A percentile compares a stretch with the other conserved stretches of the same genome.
Conservation (phyloP, 2,797 vertebrate genomes). For the Argyrosomus regius region DNA sequence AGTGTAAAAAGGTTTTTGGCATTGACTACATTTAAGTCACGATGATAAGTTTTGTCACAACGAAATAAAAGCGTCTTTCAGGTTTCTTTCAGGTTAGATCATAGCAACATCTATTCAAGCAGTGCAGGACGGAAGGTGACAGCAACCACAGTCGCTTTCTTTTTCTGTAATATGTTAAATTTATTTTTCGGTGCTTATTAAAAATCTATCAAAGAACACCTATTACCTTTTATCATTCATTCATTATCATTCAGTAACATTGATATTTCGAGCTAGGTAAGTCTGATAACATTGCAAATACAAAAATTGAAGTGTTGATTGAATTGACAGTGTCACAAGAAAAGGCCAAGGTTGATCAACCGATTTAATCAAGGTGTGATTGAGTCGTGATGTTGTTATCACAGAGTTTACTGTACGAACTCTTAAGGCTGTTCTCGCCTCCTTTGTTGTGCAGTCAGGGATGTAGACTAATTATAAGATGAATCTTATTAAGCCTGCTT, state of each 20-base stretch:
- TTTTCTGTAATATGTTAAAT: not conserved
- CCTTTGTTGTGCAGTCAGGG: conserved; percentile 44
- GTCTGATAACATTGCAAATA: conserved; percentile 16
- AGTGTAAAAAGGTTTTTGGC: not conserved
- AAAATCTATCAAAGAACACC: not conserved
- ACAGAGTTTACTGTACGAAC: conserved; percentile 18
- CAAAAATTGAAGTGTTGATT: conserved; percentile 40
- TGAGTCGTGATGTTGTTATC: conserved; percentile 22
- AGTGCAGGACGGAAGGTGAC: not conserved
- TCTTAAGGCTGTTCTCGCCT: conserved; percentile 19
- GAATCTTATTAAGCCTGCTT: conserved; percentile 46
- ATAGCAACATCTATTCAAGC: no score
- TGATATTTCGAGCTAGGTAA: conserved; percentile 23
- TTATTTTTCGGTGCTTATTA: not conserved
- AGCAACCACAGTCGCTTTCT: not conserved
- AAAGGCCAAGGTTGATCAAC: conserved; percentile 60
- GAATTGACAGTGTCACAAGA: conserved; percentile 39
- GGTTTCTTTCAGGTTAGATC: no score
- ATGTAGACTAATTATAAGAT: conserved; percentile 56
- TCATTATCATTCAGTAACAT: conserved; percentile 24
- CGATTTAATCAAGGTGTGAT: conserved; percentile 52
- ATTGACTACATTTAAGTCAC: not conserved
- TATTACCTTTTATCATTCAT: conserved; percentile 2
- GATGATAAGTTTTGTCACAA: not conserved
- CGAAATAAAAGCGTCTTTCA: not conserved